phyloP scores from a whole-genome alignment of 2,113 vertebrate species.

The Channa argus region DNA sequence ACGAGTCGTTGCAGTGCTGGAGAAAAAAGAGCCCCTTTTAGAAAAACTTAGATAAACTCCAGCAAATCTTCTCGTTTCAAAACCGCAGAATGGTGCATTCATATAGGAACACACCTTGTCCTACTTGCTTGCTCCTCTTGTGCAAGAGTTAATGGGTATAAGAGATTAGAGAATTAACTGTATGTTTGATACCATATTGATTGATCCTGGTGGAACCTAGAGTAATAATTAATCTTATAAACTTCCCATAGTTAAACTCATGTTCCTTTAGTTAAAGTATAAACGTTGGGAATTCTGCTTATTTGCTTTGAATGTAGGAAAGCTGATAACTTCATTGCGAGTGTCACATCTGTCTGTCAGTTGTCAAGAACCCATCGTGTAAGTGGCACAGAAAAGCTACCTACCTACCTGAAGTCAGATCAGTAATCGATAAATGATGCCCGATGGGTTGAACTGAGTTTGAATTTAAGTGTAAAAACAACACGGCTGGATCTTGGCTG shows the following conservation, averaged over 20 bases:
- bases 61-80: neutral
- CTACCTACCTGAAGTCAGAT: neutral
- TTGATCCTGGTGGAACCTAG: neutral
- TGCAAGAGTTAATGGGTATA: neutral
- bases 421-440: neutral
- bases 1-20: neutral
- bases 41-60: neutral
- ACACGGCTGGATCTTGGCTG: neutral
- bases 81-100: neutral
- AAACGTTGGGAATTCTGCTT: neutral
- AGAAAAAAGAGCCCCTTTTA: neutral
- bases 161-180: constrained; percentile 6
- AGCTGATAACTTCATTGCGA: too few relatives aligned
- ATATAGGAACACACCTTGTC: neutral
- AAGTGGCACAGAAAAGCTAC: neutral
- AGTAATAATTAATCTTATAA: constrained; percentile 15
- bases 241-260: too few relatives aligned
- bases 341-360: too few relatives aligned
- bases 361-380: too few relatives aligned
- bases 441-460: neutral
- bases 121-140: too few relatives aligned
- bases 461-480: neutral
- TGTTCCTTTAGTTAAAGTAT: too few relatives aligned
- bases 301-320: too few relatives aligned
- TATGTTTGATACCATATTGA: constrained; percentile 6